Percentiles rank a stretch among this genome's conserved stretches.
These are phyloP conservation scores for Busseola fusca DNA, from an alignment of 2,888 invertebrate genomes.

Conservation along the genomic window DNA sequence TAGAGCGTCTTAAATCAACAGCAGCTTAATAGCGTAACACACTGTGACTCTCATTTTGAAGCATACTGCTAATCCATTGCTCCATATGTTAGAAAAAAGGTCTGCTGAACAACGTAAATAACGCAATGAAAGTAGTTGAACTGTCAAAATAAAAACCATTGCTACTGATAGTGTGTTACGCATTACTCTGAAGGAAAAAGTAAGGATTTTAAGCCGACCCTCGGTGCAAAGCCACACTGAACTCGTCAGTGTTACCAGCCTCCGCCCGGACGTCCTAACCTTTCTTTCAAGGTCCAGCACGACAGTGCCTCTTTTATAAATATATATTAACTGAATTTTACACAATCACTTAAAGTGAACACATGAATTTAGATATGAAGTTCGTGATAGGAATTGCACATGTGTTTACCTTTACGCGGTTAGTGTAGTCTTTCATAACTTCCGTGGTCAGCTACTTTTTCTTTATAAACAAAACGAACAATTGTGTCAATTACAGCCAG, in stretches of 20 bases:
- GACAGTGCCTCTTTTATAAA: neutral
- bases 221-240: conserved; percentile 1
- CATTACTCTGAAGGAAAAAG: neutral
- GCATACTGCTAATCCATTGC: no score
- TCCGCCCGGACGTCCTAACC: neutral
- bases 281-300: neutral
- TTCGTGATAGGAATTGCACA: neutral
- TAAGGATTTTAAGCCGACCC: neutral
- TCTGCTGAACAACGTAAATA: no score
- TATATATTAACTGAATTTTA: neutral
- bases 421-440: conserved; percentile 37
- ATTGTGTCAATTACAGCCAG: neutral
- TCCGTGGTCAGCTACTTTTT: conserved; percentile 40
- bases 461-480: conserved; percentile 45
- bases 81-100: no score
- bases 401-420: conserved; percentile 32
- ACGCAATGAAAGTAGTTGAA: no score
- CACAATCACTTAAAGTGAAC: neutral
- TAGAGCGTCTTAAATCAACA: neutral
- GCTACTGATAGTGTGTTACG: no score
- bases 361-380: neutral
- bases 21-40: no score
- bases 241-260: neutral
- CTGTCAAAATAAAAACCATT: no score
- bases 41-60: no score